phyloP scores from a whole-genome alignment of 2,888 invertebrate genomes.

The Scotopteryx bipunctaria region DNA sequence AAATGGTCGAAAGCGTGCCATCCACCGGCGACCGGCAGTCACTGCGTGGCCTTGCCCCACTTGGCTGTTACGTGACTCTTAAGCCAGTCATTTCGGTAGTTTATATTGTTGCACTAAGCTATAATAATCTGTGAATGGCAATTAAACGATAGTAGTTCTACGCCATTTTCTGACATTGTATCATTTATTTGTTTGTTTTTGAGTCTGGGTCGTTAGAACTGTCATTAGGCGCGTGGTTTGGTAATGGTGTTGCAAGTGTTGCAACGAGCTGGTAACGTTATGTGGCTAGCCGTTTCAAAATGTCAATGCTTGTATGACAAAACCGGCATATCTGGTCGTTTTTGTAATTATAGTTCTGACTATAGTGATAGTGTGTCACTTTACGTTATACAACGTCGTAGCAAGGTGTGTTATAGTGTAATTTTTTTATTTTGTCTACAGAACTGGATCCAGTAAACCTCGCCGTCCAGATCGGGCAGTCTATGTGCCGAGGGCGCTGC shows the following conservation, averaged over 20 bases:
- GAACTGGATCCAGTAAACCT: slow-evolving; percentile 69
- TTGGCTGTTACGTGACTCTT: slow-evolving; percentile 36
- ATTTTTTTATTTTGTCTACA: slow-evolving; percentile 44
- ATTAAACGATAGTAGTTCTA: slow-evolving; percentile 15
- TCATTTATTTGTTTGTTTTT: slow-evolving; percentile 1
- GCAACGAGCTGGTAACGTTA: slow-evolving; percentile 12
- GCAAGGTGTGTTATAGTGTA: neutral
- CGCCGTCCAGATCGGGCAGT: slow-evolving; percentile 90
- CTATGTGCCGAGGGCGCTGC: slow-evolving; percentile 89
- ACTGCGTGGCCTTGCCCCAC: slow-evolving; percentile 64
- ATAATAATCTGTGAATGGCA: slow-evolving; percentile 20
- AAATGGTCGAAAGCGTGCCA: slow-evolving; percentile 68
- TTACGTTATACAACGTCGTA: neutral
- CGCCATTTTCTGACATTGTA: slow-evolving; percentile 14
- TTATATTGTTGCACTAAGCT: slow-evolving; percentile 20
- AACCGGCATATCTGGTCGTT: slow-evolving; percentile 25
- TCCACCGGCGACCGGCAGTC: slow-evolving; percentile 46
- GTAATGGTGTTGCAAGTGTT: slow-evolving; percentile 18
- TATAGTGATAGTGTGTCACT: slow-evolving; percentile 5
- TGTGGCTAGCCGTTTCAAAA: slow-evolving; percentile 19
- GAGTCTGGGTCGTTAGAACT: neutral
- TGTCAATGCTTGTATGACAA: slow-evolving; percentile 17
- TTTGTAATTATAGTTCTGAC: slow-evolving; percentile 3
- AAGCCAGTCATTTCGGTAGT: slow-evolving; percentile 22
- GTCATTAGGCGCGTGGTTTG: slow-evolving; percentile 1